These are phyloP conservation scores for Nannospalax galili DNA, from an alignment of 2,113 vertebrate species.

Conservation along the genomic window DNA sequence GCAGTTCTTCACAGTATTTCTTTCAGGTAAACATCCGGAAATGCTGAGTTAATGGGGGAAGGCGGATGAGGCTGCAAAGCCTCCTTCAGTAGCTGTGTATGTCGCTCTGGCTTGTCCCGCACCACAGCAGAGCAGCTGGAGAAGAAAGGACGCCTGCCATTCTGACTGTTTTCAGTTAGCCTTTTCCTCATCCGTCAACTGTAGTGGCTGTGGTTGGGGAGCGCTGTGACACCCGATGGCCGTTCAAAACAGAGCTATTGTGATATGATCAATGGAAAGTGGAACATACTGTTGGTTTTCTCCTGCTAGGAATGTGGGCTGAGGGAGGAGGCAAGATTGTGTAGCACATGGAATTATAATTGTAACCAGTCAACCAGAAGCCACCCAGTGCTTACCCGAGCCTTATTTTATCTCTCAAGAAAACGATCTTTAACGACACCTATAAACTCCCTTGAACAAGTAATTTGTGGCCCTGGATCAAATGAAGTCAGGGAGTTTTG, in stretches of 20 bases:
- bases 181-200: conserved; percentile 56
- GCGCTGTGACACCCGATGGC: conserved; percentile 49
- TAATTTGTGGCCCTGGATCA: conserved; percentile 41
- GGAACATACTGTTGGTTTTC: not conserved
- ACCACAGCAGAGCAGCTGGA: not conserved
- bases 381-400: conserved; percentile 23
- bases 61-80: conserved; percentile 68
- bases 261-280: conserved; percentile 71
- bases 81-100: not conserved
- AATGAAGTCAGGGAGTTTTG: conserved; percentile 41
- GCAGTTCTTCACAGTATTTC: conserved; percentile 73
- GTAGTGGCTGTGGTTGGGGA: conserved; percentile 60
- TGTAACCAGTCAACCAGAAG: not conserved
- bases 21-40: conserved; percentile 78
- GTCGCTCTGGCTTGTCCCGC: conserved; percentile 53
- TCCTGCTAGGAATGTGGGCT: not conserved
- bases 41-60: conserved; percentile 71
- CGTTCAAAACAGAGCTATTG: conserved; percentile 69
- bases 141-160: conserved; percentile 4
- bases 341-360: conserved; percentile 57
- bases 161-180: conserved; percentile 63
- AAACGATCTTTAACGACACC: not conserved
- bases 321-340: not conserved
- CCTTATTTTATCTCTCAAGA: conserved; percentile 61
- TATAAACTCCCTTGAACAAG: conserved; percentile 45